Evolutionary conservation across 2,888 invertebrate species (phyloP), one percentile per base, ranked within the genome.

Genomic region (Lepetodrilus schrolli): DNA sequence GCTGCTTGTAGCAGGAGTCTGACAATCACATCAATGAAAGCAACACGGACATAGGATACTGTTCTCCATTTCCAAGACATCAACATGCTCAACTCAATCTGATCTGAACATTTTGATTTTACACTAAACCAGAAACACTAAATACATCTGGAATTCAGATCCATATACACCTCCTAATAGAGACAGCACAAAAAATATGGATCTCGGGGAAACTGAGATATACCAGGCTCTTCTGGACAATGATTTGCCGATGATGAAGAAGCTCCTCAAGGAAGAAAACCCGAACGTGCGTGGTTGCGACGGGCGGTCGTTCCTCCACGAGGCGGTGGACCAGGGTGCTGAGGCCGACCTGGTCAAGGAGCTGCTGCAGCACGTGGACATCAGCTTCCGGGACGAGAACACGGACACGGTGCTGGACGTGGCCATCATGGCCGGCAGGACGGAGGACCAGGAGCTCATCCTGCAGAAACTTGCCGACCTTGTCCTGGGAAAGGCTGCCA

Each of bases 221-320:
- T 73, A 66, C 38, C 73, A 73, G 50, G 73, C 73, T 7, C 66
- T 73, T n/a, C 50, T 73, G 37, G 66, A 73, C 50, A 73, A 73
- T 37, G 68, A 73, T 20, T 26, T 50, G 10, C 43, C 36, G 10
- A 17, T 8, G 8, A 20, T 73, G 21, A 36, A 37, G 47, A 13
- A 48, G 10, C 66, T 73, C 4, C 43, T 68, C 21, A 7, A 26
- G 17, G 8, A 48, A n/a, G 20, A 66, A 7, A 43, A 66, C 17
- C 10, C 23, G 1, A 43, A 68, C 38, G 37, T 36, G 4, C 66
- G 73, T 4, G 66, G 73, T n/a, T n/a, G 48, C 10, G 73, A 73
- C 43, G 73, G 73, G 10, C 49, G 36, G 37, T 68, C 66, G 17
- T 73, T 50, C 66, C 73, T 73, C 4, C 73, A 73, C 30, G 50